Base-by-base conservation (phyloP, 2,888 invertebrate species). In the Drosophila maculinotata region DNA sequence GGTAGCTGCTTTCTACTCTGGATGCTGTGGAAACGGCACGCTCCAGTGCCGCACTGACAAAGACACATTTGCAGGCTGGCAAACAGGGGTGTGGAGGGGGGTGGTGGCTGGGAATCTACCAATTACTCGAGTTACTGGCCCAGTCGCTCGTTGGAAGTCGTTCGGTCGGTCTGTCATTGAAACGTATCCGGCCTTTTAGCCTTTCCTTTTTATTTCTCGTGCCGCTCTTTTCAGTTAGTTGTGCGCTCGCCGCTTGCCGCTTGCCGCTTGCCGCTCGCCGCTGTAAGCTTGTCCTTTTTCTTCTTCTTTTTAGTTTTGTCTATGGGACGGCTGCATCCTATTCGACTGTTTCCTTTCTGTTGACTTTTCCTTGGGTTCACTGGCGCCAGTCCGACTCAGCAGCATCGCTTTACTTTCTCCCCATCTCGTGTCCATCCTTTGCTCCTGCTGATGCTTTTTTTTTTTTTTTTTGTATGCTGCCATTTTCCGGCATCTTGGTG, bases 41-140 rank as follows among this genome's bases (percentile, higher is more conserved):
- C 86, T 82, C 58, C 76, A 85, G 68, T 79, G 83, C 75, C 73
- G 83, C 86, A 76, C 59, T 82, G 86, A 81, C 86, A 81, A 85
- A 81, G 86, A 79, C 83, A 73, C 80, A 85, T 85, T 82, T 71
- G 48, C 68, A 63, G 69, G 44, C 54, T 38, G 47, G 45, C 53
- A 42, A 59, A 51, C 60, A 64, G 63, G 20, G 2, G 4, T 20
- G 8, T 8, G 25, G 45, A 1, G 28, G 26, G 1, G n/a, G 17
- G 6, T 7, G 0, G 20, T 15, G 36, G n/a, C 10, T 23, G 1
- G 3, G 10, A 10, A 15, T 54, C 69, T 85, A 80, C 65, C 80
- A 81, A 81, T 81, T 81, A 81, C 83, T 79, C 76, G 79, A 79
- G 82, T 63, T 68, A 81, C 79, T 84, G 72, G 75, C 79, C 69